Percentiles rank a stretch among this genome's conserved stretches.
Conservation (phyloP, 2,888 invertebrate species). For the Xestia ashworthii region DNA sequence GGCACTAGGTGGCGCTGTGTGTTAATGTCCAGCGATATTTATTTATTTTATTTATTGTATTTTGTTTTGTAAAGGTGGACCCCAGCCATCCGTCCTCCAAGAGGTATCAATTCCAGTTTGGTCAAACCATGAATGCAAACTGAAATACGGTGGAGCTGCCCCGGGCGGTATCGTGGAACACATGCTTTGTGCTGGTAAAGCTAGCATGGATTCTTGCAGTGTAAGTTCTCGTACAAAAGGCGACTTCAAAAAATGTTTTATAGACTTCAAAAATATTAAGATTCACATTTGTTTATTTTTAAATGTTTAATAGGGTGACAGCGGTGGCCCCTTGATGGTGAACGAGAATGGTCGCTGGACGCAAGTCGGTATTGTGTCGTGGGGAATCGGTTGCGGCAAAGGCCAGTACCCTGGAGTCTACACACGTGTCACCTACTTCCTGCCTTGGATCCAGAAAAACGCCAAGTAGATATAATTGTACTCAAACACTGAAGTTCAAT, state of each 20-base stretch:
- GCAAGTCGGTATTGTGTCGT: conserved; percentile 96
- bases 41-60: too few species aligned
- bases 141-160: conserved; percentile 96
- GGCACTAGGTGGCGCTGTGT: too few species aligned
- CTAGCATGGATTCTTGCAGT: conserved; percentile 96
- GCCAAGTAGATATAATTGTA: conserved; percentile 89
- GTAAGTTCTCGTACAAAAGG: conserved; percentile 86
- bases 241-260: not conserved
- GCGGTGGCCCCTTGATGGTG: conserved; percentile 96
- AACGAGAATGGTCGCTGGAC: conserved; percentile 94
- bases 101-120: conserved; percentile 96
- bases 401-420: conserved; percentile 98
- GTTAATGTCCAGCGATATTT: too few species aligned
- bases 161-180: conserved; percentile 97
- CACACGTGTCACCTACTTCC: conserved; percentile 95
- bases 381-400: conserved; percentile 98
- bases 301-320: conserved; percentile 93
- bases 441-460: conserved; percentile 97
- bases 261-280: too few species aligned
- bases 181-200: conserved; percentile 96
- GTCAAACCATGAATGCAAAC: conserved; percentile 94
- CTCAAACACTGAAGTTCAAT: conserved; percentile 13
- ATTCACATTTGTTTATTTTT: not conserved
- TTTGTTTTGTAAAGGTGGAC: conserved; percentile 91
- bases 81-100: conserved; percentile 95